Evolutionary conservation across 2,888 invertebrate genomes (phyloP).

Genomic region (Nemotelus nigrinus): DNA sequence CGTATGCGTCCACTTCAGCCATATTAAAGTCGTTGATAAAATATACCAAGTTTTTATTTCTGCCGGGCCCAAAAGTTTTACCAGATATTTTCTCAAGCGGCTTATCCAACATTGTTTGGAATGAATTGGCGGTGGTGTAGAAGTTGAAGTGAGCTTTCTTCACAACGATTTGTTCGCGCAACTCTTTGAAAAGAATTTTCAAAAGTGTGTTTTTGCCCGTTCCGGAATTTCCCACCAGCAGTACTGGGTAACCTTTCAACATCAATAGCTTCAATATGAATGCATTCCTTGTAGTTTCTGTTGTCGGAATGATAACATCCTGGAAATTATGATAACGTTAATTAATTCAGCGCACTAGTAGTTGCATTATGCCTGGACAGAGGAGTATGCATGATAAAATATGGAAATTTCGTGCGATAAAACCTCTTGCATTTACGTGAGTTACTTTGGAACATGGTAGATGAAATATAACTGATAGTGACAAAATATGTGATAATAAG

Average conservation of each 20-base stretch:
- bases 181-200: slow-evolving; percentile 70
- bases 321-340: slow-evolving; percentile 57
- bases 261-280: slow-evolving; percentile 90
- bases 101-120: slow-evolving; percentile 88
- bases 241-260: slow-evolving; percentile 81
- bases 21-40: slow-evolving; percentile 97
- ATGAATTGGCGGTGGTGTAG: slow-evolving; percentile 91
- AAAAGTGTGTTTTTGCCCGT: slow-evolving; percentile 93
- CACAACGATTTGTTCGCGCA: slow-evolving; percentile 56
- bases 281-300: slow-evolving; percentile 86
- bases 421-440: too few relatives aligned
- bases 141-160: slow-evolving; percentile 76
- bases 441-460: too few relatives aligned
- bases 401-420: too few relatives aligned
- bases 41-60: slow-evolving; percentile 89
- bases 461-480: too few relatives aligned
- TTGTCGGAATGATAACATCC: slow-evolving; percentile 86
- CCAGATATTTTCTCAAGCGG: slow-evolving; percentile 96
- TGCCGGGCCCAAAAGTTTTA: slow-evolving; percentile 90
- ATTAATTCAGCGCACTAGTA: too few relatives aligned
- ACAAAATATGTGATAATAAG: too few relatives aligned
- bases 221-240: slow-evolving; percentile 91
- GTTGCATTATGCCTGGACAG: too few relatives aligned
- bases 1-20: slow-evolving; percentile 95
- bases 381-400: too few relatives aligned